Conservation (phyloP, 1,140 invertebrate genomes). For the Drosophila nigrodunni region DNA sequence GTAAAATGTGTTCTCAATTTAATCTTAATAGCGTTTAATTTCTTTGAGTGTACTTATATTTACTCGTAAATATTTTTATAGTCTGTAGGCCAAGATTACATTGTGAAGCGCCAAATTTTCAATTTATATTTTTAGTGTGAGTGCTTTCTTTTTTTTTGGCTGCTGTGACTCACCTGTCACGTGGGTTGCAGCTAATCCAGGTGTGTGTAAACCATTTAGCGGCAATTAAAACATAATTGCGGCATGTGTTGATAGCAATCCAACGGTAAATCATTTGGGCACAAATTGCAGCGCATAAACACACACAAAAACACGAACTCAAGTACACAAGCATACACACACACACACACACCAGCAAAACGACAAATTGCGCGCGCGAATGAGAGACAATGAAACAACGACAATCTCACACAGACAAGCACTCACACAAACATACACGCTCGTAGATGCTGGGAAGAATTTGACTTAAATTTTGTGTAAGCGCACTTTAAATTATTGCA, state of each 20-base stretch:
- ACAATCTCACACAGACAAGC: constrained; percentile 8
- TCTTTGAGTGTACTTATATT: constrained; percentile 41
- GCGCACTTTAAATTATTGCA: constrained; percentile 67
- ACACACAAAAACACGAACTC: constrained; percentile 9
- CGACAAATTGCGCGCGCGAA: constrained; percentile 56
- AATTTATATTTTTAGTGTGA: constrained; percentile 46
- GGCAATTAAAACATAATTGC: constrained; percentile 81
- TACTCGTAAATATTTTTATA: constrained; percentile 84
- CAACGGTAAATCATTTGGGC: constrained; percentile 69
- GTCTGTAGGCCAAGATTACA: constrained; percentile 50
- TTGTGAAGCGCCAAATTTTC: constrained; percentile 40
- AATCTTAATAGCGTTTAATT: no score
- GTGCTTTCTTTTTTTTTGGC: neutral
- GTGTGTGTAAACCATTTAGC: constrained; percentile 73
- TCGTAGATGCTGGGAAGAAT: constrained; percentile 25
- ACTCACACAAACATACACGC: neutral
- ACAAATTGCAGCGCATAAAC: constrained; percentile 54
- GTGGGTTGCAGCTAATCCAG: constrained; percentile 52
- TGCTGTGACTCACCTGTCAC: constrained; percentile 35
- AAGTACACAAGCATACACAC: constrained; percentile 2
- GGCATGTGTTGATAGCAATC: constrained; percentile 71
- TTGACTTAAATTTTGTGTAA: constrained; percentile 39
- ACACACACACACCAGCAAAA: constrained; percentile 10
- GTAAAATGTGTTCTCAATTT: no score
- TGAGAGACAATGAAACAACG: constrained; percentile 35